Conservation (phyloP, 2,113 vertebrate genomes). For the Pionites leucogaster region DNA sequence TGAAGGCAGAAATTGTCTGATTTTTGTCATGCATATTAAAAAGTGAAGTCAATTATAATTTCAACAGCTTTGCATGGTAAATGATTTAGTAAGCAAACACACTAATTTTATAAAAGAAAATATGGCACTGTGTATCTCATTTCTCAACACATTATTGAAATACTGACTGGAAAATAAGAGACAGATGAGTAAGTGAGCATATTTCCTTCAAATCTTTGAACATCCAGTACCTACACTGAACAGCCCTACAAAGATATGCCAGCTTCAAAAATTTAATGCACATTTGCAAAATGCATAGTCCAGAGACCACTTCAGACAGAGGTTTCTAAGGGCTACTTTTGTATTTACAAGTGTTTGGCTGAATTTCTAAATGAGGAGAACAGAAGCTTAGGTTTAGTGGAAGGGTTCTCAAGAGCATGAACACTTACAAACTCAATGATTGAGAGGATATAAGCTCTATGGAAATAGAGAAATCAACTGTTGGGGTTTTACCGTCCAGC, state of each 20-base stretch:
- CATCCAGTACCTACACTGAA: not conserved
- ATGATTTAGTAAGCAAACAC: not conserved
- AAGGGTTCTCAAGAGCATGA: not conserved
- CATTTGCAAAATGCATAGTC: not conserved
- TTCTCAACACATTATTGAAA: not conserved
- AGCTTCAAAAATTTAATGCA: not conserved
- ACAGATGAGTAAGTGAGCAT: not conserved
- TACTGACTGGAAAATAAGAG: not conserved
- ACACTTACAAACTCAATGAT: not conserved
- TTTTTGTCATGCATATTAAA: not conserved
- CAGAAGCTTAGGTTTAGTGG: not conserved
- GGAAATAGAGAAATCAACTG: not conserved
- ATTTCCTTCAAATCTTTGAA: not conserved
- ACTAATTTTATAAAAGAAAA: not conserved
- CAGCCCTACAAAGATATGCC: not conserved
- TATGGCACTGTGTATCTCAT: not conserved
- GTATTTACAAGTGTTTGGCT: not conserved
- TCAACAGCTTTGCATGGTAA: not conserved
- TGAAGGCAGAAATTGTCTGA: not conserved
- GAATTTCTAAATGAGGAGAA: constrained; percentile 7
- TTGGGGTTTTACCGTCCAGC: not conserved
- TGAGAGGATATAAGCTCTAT: not conserved
- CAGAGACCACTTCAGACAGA: not conserved
- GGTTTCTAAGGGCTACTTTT: not conserved
- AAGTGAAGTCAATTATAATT: not conserved